A percentile compares a stretch with the other conserved stretches of the same genome.
These are phyloP conservation scores for Hypolimnas misippus DNA, from an alignment of 2,888 invertebrate genomes.

Conservation along the genomic window DNA sequence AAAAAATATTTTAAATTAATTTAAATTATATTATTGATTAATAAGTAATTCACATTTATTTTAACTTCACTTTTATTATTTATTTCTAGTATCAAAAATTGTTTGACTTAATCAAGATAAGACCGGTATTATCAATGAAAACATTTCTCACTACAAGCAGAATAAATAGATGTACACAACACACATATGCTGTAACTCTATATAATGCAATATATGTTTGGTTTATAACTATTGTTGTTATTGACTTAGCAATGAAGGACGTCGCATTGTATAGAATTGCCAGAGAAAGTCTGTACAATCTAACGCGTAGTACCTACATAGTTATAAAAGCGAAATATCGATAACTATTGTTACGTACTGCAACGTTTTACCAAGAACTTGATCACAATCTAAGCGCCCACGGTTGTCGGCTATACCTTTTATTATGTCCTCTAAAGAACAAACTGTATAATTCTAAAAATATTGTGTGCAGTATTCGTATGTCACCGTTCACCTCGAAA, in stretches of 20 bases:
- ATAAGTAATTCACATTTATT: neutral
- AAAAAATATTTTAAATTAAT: too few relatives aligned
- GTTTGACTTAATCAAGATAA: conserved; percentile 5
- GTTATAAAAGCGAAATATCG: conserved; percentile 24
- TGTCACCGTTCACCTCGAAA: conserved; percentile 69
- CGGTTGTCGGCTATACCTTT: conserved; percentile 62
- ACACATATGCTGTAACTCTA: conserved; percentile 27
- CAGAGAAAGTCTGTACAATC: conserved; percentile 63
- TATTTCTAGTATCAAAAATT: neutral
- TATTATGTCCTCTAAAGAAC: conserved; percentile 73
- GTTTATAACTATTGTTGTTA: conserved; percentile 36
- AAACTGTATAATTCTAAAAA: conserved; percentile 82
- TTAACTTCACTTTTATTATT: neutral
- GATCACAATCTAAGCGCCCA: conserved; percentile 45
- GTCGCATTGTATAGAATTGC: conserved; percentile 48
- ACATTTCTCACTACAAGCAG: conserved; percentile 10
- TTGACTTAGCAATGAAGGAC: conserved; percentile 57
- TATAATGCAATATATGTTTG: conserved; percentile 39
- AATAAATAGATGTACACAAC: conserved; percentile 15
- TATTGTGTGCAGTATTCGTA: conserved; percentile 77
- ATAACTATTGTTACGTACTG: conserved; percentile 16
- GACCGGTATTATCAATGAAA: conserved; percentile 21
- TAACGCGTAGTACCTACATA: conserved; percentile 44
- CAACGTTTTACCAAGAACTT: conserved; percentile 24
- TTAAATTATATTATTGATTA: too few relatives aligned